Base-by-base conservation (phyloP, 2,888 invertebrate species). In the Poecilus cupreus region DNA sequence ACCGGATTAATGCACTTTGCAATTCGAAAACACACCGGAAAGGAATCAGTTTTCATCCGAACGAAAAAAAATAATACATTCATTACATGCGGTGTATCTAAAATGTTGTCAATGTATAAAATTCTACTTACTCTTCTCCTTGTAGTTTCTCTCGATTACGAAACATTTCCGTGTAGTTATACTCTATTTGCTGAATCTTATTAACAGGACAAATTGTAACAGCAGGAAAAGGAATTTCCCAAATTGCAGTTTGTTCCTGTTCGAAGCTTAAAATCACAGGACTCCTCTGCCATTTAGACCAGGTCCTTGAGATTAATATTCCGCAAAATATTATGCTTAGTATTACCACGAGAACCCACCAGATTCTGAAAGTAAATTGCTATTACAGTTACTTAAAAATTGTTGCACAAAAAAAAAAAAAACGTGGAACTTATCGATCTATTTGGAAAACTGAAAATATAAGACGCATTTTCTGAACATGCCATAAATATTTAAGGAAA, bases 261-360 rank as follows among this genome's bases (percentile, higher is more conserved):
- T 94, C 94, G 86, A 95, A 94, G 85, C 94, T 94, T 8, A 95
- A 94, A 85, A 95, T 93, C 0, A 95, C 94, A 0, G 95, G 95
- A 84, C 93, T 94, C 82, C 91, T 91, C 82, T 93, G 92, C 94
- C 94, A 94, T 87, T 94, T 94, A 82, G 91, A 90, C 92, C 93
- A 94, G 2, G 94, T 92, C 86, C 93, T 92, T 82, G 91, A 89
- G 26, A 93, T 94, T 4, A 93, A 88, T 49, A 89, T 89, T 60
- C 91, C 88, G 85, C 94, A 94, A 10, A 92, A 89, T 74, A 92
- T 90, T 1, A 94, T 91, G 46, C 93, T 93, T 64, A 93, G 89
- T 4, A 89, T 88, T 84, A 94, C 92, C 81, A 93, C 91, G 80
- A 92, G 88, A 13, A 93, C 86, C 94, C 94, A 94, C 87, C 93